These are phyloP conservation scores for Hycleus cichorii DNA, from an alignment of 1,140 invertebrate genomes.

Conservation along the genomic window DNA sequence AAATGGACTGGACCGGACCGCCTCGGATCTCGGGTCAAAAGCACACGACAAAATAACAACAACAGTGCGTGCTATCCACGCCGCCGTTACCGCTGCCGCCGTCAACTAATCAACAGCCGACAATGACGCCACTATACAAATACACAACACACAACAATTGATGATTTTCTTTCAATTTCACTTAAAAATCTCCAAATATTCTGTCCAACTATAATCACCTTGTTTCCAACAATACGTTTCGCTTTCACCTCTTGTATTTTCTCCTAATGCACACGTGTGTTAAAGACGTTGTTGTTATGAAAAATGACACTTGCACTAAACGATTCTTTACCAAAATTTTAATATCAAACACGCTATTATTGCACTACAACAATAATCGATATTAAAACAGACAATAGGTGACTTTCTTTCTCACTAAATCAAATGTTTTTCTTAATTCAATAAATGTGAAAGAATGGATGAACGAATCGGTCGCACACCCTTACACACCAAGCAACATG, in stretches of 20 bases:
- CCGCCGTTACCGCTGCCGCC: conserved; percentile 19
- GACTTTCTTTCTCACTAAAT: background rate
- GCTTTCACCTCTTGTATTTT: too few species aligned
- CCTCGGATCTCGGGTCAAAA: conserved; percentile 42
- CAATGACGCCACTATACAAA: too few species aligned
- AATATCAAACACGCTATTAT: background rate
- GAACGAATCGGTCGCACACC: conserved; percentile 16
- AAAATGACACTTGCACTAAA: background rate
- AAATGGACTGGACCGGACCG: conserved; percentile 35
- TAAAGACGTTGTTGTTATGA: background rate
- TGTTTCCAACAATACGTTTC: too few species aligned
- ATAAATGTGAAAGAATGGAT: background rate
- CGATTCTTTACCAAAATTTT: background rate
- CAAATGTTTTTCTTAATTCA: background rate
- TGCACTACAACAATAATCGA: background rate
- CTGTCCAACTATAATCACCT: too few species aligned
- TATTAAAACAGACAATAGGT: background rate
- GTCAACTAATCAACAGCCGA: background rate
- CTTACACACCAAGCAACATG: conserved; percentile 29
- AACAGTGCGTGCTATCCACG: conserved; percentile 51
- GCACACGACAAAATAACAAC: conserved; percentile 54
- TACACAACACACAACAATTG: too few species aligned
- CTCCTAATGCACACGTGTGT: too few species aligned
- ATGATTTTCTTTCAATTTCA: too few species aligned
- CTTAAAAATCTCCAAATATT: too few species aligned